Percentiles rank a stretch among this genome's conserved stretches.
Evolutionary conservation across 2,113 vertebrate species (phyloP).

Genomic region (Callorhinus ursinus): DNA sequence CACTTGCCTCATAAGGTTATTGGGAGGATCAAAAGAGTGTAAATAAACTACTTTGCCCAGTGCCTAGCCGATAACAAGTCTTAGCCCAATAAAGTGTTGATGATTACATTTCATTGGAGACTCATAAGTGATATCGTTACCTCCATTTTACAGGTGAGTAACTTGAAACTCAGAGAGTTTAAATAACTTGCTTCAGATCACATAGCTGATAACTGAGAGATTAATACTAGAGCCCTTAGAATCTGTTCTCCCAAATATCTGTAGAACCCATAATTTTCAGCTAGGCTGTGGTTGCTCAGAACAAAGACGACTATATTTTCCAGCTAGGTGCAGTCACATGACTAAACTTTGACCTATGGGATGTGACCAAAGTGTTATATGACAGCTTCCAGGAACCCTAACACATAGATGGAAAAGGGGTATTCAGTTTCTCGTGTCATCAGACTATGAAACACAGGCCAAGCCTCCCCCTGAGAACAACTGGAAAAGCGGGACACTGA

Average conservation of each 20-base stretch:
- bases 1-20: background rate
- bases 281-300: background rate
- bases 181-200: background rate
- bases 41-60: background rate
- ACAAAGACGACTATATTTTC: slow-evolving; percentile 9
- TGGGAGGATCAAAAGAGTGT: background rate
- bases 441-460: background rate
- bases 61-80: background rate
- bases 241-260: background rate
- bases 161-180: background rate
- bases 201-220: background rate
- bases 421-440: background rate
- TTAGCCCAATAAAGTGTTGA: background rate
- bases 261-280: background rate
- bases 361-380: background rate
- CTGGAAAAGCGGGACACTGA: background rate
- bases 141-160: background rate
- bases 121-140: background rate
- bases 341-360: background rate
- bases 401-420: background rate
- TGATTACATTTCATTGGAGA: background rate
- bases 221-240: background rate
- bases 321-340: background rate
- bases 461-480: background rate
- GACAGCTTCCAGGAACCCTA: background rate